Base-by-base conservation (phyloP, 2,888 invertebrate species). In the Timema podura region DNA sequence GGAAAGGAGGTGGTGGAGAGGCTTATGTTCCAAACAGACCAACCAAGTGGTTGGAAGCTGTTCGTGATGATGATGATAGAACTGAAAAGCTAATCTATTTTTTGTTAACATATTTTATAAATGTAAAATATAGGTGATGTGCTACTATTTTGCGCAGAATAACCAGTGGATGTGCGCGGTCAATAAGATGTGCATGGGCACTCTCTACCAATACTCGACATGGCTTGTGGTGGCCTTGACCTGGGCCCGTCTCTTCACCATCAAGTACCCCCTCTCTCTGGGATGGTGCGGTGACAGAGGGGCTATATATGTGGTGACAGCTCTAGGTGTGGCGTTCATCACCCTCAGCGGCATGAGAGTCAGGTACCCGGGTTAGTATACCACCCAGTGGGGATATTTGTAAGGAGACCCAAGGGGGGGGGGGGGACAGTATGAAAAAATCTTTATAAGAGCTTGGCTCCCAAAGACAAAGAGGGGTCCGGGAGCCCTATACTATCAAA, bases 201-300 rank as follows among this genome's bases (percentile, higher is more conserved):
- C 77, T 15, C 65, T 65, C 11, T 69, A 65, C 54, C 65, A 64
- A 10, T 64, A 64, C 15, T 80, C 80, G 5, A 80, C 80, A 10
- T 81, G 81, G 81, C 74, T 81, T 64, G 80, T 81, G 8, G 80
- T 81, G 8, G 77, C 77, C n/a, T 77, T 81, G 47, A 81, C 81
- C 9, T 76, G 80, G n/a, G 79, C 80, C 16, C 75, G 78, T 3
- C 44, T 61, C 5, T 30, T 45, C 44, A 61, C 61, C 30, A 61
- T 61, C 44, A 61, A 30, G 44, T 61, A 61, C 30, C 61, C 61
- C 9, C 61, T 61, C 44, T 44, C 61, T 9, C 44, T 61, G 30
- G 61, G 61, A 7, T 61, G 61, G 61, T 61, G 61, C 61, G 30
- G 44, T 45, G 45, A 61, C 6, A 61, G 45, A 13, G 61, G 16